Percentiles rank a stretch among this genome's conserved stretches.
These are phyloP conservation scores for Castor canadensis DNA, from an alignment of 2,113 vertebrate genomes.

Conservation along the genomic window DNA sequence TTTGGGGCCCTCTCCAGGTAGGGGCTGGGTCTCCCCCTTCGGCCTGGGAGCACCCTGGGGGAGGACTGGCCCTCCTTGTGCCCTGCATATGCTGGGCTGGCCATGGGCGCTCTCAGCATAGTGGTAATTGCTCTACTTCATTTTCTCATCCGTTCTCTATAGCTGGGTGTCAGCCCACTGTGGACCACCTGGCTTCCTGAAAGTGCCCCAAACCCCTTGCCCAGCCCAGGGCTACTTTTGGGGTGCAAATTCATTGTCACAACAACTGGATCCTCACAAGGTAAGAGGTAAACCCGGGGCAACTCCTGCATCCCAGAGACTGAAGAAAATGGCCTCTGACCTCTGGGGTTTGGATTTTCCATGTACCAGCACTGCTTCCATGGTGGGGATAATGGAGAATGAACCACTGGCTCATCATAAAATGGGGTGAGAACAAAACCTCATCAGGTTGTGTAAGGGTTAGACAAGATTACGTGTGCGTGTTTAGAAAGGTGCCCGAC, in stretches of 20 bases:
- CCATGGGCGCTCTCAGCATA: background rate
- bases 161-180: background rate
- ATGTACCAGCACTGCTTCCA: background rate
- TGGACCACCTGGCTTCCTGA: background rate
- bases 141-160: accelerated
- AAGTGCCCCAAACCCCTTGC: background rate
- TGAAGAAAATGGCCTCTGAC: background rate
- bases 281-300: background rate
- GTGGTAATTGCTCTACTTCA: background rate
- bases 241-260: background rate
- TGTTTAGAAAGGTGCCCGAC: background rate
- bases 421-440: background rate
- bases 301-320: background rate
- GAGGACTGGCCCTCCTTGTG: background rate
- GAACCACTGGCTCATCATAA: background rate
- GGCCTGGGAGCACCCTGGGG: background rate
- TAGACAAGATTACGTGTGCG: background rate
- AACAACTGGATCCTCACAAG: background rate
- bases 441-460: background rate
- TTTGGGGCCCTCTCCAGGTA: background rate
- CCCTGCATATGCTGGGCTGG: background rate
- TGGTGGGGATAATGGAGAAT: background rate
- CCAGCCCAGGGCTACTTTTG: background rate
- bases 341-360: background rate
- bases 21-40: background rate